Base-by-base conservation (phyloP, 2,113 vertebrate species). In the Leuciscus idus region DNA sequence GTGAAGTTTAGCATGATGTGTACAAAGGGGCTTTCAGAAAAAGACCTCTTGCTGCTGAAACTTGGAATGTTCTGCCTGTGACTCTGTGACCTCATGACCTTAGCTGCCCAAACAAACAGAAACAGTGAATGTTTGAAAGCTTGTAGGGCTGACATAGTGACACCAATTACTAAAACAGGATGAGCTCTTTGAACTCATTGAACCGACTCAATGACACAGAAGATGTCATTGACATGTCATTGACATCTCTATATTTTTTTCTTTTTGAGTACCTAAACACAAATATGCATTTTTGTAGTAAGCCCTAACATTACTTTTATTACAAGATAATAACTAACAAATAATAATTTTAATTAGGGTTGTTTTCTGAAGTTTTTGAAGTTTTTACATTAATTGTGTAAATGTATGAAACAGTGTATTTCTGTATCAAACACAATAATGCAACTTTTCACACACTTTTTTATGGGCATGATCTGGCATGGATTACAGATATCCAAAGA, bases 91-190 rank as follows among this genome's bases (percentile, higher is more conserved):
- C 57, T 21, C 8, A 43, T 81, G 39, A 85, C 46, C 64, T 75
- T 75, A 46, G 2, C 48, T 84, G 80, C 10, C 66, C 74, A 64
- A 48, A 55, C 48, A 52, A 52, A 30, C 48, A 43, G 70, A 52
- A 52, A 30, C 33, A 55, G 59, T 76, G 59, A 83, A 72, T 62
- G 72, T 39, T 72, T 28, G 59, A 55, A 39, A 19, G 64, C 33
- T n/a, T 70, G 74, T 57, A 78, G 59, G 59, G 43, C 4, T 77
- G 28, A 61, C 19, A n/a, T n/a, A 30, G 62, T 78, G 81, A 73
- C 84, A 66, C 59, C 48, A 78, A 78, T 85, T 85, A 78, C 48
- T 85, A 39, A 78, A 77, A 64, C 74, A 36, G 46, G 26, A 78
- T 62, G 30, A 46, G 19, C 57, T 55, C 17, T 39, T 36, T 84